Base-by-base conservation (phyloP, 1,140 invertebrate species). In the Eufriesea mexicana region DNA sequence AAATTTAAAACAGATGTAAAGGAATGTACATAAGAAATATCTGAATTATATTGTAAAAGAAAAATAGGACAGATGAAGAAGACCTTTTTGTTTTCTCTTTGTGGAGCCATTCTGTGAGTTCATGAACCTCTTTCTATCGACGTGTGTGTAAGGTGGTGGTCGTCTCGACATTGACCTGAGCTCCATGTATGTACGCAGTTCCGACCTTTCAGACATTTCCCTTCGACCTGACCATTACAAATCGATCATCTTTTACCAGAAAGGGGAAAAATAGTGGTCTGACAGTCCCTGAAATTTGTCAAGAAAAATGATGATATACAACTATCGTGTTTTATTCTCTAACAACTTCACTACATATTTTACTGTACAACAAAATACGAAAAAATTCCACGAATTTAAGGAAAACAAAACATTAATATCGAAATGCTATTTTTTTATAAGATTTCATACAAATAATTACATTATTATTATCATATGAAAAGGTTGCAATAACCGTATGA, bases 91-190 rank as follows among this genome's bases (percentile, higher is more conserved):
- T 7, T 8, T 51, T 20, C 14, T 25, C 6, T 12, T 59, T 8
- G 42, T 51, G 16, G 5, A n/a, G 51, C 55, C 59, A 14, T 72
- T 20, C 4, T 62, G 67, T 42, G n/a, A 55, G 25, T 62, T 86
- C 4, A 42, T 18, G n/a, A 75, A 54, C 20, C 8, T 51, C 12
- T 25, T 18, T 12, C 18, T 57, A 14, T 67, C 45, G 10, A 25
- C 47, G 14, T 67, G 12, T 5, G 51, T 12, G 51, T 76, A 75
- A 55, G 72, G 62, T 14, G 79, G 62, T n/a, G 72, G 45, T 4
- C 72, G 51, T 47, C 6, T 82, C 51, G 79, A 75, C 79, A 67
- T 82, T 67, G 79, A 82, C 62, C 79, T 82, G 14, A 82, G 79
- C 79, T 82, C 51, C 79, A 82, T 82, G 20, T 25, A 83, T 28